Percentiles rank a stretch among this genome's conserved stretches.
These are phyloP conservation scores for Pollenia griseotomentosa DNA, from an alignment of 2,888 invertebrate genomes.

Conservation along the genomic window DNA sequence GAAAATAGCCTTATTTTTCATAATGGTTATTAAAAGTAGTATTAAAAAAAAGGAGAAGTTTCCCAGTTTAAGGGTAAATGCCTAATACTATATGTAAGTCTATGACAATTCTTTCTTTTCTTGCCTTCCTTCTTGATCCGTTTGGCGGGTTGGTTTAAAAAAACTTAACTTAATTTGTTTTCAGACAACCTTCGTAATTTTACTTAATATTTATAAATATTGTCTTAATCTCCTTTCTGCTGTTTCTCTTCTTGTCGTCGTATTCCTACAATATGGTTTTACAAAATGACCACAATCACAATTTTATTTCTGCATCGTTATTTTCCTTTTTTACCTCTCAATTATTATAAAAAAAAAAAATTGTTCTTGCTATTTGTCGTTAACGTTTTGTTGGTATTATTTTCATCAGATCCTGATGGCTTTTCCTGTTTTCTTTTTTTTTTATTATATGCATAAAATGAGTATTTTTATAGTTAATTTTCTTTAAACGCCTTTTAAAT, in stretches of 20 bases:
- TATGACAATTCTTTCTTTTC: no score
- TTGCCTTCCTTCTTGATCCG: no score
- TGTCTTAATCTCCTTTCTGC: not conserved
- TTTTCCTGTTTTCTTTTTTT: not conserved
- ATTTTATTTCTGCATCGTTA: constrained; percentile 19
- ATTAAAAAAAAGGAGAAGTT: no score
- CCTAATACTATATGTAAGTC: no score
- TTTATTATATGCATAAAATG: not conserved
- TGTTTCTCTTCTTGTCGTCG: not conserved
- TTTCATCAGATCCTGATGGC: constrained; percentile 16
- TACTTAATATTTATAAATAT: not conserved
- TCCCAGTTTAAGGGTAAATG: no score
- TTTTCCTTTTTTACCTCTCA: not conserved
- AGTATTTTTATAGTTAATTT: constrained; percentile 34
- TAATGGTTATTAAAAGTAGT: no score
- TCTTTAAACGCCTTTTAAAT: constrained; percentile 41
- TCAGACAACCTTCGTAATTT: not conserved
- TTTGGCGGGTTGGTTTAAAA: no score
- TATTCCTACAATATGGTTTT: constrained; percentile 36
- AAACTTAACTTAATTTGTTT: no score
- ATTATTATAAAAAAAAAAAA: constrained; percentile 27
- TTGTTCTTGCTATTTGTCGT: not conserved
- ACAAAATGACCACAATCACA: constrained; percentile 32
- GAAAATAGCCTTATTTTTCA: no score
- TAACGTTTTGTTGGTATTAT: not conserved